phyloP scores from a whole-genome alignment of 2,888 invertebrate species.

The Agriopis marginaria region DNA sequence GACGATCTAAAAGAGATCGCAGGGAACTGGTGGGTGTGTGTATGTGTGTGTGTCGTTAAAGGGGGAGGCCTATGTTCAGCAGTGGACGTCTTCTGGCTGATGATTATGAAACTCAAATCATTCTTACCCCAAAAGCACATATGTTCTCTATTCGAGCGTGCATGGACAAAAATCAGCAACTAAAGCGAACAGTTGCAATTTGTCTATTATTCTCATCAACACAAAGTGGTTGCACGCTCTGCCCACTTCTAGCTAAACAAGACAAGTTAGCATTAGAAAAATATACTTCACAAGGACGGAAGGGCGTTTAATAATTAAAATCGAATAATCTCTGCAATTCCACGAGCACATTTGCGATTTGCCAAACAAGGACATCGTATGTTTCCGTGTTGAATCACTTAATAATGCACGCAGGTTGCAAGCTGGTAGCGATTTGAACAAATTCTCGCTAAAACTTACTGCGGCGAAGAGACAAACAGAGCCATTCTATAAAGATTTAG shows the following conservation, averaged over 20 bases:
- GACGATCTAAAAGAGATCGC: no score
- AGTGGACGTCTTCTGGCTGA: no score
- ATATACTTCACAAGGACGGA: conserved; percentile 61
- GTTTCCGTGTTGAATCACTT: conserved; percentile 83
- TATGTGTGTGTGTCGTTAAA: no score
- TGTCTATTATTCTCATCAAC: not conserved
- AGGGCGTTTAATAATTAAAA: conserved; percentile 76
- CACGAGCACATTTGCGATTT: conserved; percentile 75
- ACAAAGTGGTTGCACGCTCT: not conserved
- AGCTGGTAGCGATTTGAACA: conserved; percentile 27
- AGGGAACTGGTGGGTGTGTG: no score
- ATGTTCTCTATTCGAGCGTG: not conserved
- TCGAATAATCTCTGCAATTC: conserved; percentile 74
- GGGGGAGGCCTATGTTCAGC: no score
- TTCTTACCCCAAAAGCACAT: no score
- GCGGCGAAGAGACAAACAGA: no score
- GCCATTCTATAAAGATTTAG: no score
- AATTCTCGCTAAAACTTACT: no score
- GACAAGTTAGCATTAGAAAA: conserved; percentile 23
- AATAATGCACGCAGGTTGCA: conserved; percentile 48
- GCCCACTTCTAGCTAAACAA: not conserved
- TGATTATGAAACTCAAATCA: no score
- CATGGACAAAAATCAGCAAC: not conserved
- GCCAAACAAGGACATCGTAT: conserved; percentile 79
- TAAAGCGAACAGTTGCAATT: not conserved